Evolutionary conservation across 2,888 invertebrate genomes (phyloP).

Genomic region (Ceramica pisi): DNA sequence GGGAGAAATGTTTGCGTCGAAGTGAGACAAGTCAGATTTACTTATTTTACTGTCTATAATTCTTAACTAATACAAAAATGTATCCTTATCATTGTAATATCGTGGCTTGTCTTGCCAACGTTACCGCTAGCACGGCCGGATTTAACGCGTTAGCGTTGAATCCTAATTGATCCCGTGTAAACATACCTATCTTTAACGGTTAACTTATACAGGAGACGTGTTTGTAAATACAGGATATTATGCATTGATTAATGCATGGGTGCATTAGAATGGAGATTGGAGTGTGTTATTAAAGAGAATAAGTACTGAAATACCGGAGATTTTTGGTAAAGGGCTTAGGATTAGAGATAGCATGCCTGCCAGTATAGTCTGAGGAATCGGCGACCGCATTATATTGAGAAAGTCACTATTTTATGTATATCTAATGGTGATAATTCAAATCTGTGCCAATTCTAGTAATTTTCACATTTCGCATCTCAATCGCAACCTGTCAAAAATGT

Average conservation of each 20-base stretch:
- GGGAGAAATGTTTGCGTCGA: too few relatives aligned
- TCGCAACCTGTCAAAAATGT: too few relatives aligned
- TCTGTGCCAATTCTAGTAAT: too few relatives aligned
- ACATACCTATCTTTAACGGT: slow-evolving; percentile 65
- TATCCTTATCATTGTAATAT: background rate
- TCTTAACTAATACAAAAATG: background rate
- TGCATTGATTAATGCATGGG: slow-evolving; percentile 14
- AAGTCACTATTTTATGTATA: too few relatives aligned
- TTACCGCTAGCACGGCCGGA: slow-evolving; percentile 63
- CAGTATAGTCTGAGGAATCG: too few relatives aligned
- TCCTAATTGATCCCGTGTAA: slow-evolving; percentile 76
- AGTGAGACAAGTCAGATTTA: background rate
- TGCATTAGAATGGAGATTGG: background rate
- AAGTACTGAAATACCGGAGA: background rate
- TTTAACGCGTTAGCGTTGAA: slow-evolving; percentile 74
- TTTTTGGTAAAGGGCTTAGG: too few relatives aligned
- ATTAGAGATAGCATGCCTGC: too few relatives aligned
- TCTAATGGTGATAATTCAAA: too few relatives aligned
- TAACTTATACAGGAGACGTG: slow-evolving; percentile 8
- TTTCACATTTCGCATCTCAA: too few relatives aligned
- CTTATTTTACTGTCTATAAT: background rate
- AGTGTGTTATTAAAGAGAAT: background rate
- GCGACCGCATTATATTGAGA: too few relatives aligned
- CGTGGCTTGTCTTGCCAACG: slow-evolving; percentile 37
- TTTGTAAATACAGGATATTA: slow-evolving; percentile 48